Percentiles rank a stretch among this genome's conserved stretches.
These are phyloP conservation scores for Notodonta dromedarius DNA, from an alignment of 2,888 invertebrate genomes.

Conservation along the genomic window DNA sequence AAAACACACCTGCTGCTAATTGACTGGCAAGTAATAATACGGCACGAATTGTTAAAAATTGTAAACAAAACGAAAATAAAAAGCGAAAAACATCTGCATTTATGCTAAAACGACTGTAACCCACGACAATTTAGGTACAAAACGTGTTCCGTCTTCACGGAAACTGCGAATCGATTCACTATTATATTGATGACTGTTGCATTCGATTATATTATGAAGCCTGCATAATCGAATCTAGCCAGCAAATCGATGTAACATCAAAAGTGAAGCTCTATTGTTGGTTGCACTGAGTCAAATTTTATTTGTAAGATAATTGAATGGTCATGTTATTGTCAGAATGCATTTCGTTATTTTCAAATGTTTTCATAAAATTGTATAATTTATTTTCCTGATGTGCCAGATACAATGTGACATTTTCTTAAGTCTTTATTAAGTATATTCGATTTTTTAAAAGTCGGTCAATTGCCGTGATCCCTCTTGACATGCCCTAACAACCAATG, in stretches of 20 bases:
- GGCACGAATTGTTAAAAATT: not conserved
- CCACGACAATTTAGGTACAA: not conserved
- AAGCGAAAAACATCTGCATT: not conserved
- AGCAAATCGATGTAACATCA: not conserved
- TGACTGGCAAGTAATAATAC: not conserved
- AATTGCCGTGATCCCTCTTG: not conserved
- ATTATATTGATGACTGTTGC: not conserved
- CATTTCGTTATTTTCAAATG: not conserved
- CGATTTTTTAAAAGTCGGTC: not conserved
- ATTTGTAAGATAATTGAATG: not conserved
- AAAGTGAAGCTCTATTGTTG: not conserved
- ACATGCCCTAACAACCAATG: not conserved
- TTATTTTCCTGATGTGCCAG: too few species aligned
- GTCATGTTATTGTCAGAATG: not conserved
- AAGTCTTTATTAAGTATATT: too few species aligned
- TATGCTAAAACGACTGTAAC: conserved; percentile 2
- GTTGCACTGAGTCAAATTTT: not conserved
- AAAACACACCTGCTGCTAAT: too few species aligned
- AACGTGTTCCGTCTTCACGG: not conserved
- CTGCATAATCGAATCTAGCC: not conserved
- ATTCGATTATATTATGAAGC: conserved; percentile 3
- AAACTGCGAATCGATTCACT: not conserved
- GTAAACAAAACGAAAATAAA: not conserved
- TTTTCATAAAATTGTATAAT: too few species aligned
- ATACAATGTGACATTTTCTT: too few species aligned